Conservation (phyloP, 2,888 invertebrate genomes). For the Apomyelois bistriatella region DNA sequence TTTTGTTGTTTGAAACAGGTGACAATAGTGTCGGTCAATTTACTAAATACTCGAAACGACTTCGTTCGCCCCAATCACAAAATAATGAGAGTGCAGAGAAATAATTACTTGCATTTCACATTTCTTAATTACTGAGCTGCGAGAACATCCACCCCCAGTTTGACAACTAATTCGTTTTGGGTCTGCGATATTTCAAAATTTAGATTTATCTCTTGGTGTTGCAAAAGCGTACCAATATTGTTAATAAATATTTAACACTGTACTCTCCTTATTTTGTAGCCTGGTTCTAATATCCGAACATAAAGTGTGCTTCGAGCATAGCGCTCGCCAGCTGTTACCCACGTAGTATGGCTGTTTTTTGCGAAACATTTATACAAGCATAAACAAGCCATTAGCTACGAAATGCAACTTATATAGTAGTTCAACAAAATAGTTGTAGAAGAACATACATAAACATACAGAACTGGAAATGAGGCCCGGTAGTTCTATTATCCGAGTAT, state of each 20-base stretch:
- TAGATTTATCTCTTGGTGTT: background rate
- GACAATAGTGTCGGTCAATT: background rate
- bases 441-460: background rate
- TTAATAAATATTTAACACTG: background rate
- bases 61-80: background rate
- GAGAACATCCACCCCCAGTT: background rate
- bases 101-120: background rate
- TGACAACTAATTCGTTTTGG: too few species aligned
- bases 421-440: constrained; percentile 8
- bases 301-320: constrained; percentile 10
- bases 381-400: constrained; percentile 7
- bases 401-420: constrained; percentile 2
- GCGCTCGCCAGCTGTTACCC: constrained; percentile 18
- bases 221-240: background rate
- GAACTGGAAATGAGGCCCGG: background rate
- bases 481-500: constrained; percentile 3
- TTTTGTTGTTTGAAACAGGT: background rate
- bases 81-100: background rate
- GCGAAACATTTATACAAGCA: constrained; percentile 6
- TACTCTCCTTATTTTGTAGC: background rate
- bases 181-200: too few species aligned
- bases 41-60: background rate
- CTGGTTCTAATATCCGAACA: constrained; percentile 17
- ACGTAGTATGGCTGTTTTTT: constrained; percentile 3
- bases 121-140: background rate